Percentiles rank a stretch among this genome's conserved stretches.
These are phyloP conservation scores for Solenopsis fugax DNA, from an alignment of 1,140 invertebrate genomes.

Conservation along the genomic window DNA sequence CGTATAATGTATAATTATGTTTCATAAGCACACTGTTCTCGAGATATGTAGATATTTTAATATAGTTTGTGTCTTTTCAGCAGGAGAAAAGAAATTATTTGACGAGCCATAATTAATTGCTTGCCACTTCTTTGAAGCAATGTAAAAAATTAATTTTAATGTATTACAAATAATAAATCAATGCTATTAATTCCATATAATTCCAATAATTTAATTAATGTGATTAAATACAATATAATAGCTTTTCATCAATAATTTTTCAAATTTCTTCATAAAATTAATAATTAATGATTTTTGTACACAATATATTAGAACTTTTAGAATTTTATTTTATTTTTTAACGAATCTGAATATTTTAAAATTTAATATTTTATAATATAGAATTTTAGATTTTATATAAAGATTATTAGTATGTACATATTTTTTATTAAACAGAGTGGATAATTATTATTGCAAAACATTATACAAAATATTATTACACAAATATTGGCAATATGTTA, in stretches of 20 bases:
- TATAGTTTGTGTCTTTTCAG: not conserved
- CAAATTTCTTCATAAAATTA: not conserved
- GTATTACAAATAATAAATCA: not conserved
- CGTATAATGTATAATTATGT: not conserved
- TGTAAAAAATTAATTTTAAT: constrained; percentile 8
- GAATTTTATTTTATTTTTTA: not conserved
- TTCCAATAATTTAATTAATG: not conserved
- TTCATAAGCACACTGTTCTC: not conserved
- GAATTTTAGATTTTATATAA: no score
- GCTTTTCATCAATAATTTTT: not conserved
- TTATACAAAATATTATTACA: not conserved
- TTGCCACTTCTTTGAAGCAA: not conserved
- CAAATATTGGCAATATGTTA: not conserved
- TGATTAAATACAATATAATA: not conserved
- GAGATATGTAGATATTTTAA: not conserved
- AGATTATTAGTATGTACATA: no score
- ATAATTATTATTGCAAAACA: not conserved
- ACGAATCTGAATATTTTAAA: not conserved
- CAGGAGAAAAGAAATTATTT: not conserved
- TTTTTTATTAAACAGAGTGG: no score
- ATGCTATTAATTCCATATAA: not conserved
- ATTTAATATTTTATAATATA: no score
- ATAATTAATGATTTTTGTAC: not conserved
- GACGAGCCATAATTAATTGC: not conserved
- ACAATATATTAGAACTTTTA: not conserved